These are phyloP conservation scores for Gryllus bimaculatus DNA, from an alignment of 1,140 invertebrate genomes.

Conservation along the genomic window DNA sequence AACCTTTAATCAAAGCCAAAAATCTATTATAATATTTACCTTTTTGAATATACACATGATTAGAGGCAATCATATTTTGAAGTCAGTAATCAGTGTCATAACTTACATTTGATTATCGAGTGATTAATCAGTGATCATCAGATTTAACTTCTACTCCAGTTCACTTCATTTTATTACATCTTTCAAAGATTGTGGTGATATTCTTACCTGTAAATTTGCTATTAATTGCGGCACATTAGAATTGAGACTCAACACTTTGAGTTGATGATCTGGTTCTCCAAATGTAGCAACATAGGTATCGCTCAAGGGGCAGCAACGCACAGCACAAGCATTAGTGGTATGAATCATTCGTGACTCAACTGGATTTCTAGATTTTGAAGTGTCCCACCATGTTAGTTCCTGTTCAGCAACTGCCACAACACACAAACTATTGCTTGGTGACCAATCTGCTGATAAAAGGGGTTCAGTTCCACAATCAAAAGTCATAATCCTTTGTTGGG, in stretches of 20 bases:
- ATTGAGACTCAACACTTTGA: constrained; percentile 50
- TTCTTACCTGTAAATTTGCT: constrained; percentile 34
- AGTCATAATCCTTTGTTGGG: constrained; percentile 58
- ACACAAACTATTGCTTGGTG: constrained; percentile 44
- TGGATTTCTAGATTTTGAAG: constrained; percentile 47
- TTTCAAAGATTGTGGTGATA: too few relatives aligned
- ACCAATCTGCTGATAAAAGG: constrained; percentile 60
- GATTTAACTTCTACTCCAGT: neutral
- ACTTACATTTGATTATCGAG: neutral
- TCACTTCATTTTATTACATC: neutral
- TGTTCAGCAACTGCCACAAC: constrained; percentile 50
- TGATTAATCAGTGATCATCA: neutral
- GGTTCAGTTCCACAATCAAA: constrained; percentile 50
- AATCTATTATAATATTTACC: neutral
- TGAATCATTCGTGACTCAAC: constrained; percentile 43
- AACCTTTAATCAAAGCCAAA: too few relatives aligned
- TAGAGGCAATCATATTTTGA: neutral
- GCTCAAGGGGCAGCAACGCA: constrained; percentile 44
- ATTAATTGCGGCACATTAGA: constrained; percentile 42
- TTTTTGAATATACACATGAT: neutral
- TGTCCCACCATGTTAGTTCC: constrained; percentile 53
- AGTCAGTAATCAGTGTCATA: neutral
- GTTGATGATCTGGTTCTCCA: constrained; percentile 45
- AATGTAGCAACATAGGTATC: constrained; percentile 48
- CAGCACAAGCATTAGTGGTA: constrained; percentile 43